Evolutionary conservation across 2,888 invertebrate genomes (phyloP).

Genomic region (Ligdia adustata): DNA sequence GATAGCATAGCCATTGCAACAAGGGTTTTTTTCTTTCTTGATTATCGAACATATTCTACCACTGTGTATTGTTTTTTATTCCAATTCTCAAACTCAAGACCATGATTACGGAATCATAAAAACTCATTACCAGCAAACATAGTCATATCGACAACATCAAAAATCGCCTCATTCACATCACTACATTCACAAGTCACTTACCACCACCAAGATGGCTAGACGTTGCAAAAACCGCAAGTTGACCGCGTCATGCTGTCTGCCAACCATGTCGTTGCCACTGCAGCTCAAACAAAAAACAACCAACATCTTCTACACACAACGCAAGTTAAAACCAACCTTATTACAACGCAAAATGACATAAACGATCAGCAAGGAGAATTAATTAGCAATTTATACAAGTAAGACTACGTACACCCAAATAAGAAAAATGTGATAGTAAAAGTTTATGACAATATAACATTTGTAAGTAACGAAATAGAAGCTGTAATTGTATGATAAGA

Average conservation of each 20-base stretch:
- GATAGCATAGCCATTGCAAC: too few relatives aligned
- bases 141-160: slow-evolving; percentile 6
- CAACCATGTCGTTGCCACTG: slow-evolving; percentile 48
- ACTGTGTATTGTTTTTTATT: too few relatives aligned
- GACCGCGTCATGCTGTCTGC: slow-evolving; percentile 78
- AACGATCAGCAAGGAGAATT: slow-evolving; percentile 7
- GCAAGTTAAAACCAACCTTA: slow-evolving; percentile 45
- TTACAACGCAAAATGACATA: background rate
- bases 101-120: too few relatives aligned
- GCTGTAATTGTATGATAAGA: slow-evolving; percentile 3
- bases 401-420: slow-evolving; percentile 9
- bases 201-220: slow-evolving; percentile 45
- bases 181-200: slow-evolving; percentile 54
- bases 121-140: too few relatives aligned
- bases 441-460: slow-evolving; percentile 8
- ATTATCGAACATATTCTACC: too few relatives aligned
- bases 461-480: slow-evolving; percentile 2
- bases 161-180: slow-evolving; percentile 41
- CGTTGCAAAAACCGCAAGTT: slow-evolving; percentile 70
- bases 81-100: too few relatives aligned
- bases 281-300: slow-evolving; percentile 60
- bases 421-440: slow-evolving; percentile 13
- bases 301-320: slow-evolving; percentile 9
- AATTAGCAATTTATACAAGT: slow-evolving; percentile 23
- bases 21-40: too few relatives aligned